phyloP scores from a whole-genome alignment of 1,140 invertebrate genomes.

The Drosophila pseudoobscura region DNA sequence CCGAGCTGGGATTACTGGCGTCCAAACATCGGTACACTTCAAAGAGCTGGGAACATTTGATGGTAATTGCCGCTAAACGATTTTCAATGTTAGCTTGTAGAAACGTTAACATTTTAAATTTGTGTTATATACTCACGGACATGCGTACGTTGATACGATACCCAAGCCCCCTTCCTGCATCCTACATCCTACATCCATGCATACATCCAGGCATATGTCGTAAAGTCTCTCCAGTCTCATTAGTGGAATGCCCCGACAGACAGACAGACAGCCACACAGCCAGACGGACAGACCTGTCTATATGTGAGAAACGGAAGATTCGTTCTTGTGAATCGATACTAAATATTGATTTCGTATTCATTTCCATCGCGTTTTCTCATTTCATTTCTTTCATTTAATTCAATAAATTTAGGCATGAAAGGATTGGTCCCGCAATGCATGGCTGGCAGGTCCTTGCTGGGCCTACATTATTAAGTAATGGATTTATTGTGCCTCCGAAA shows the following conservation, averaged over 20 bases:
- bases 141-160: constrained; percentile 57
- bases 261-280: background rate
- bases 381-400: too few relatives aligned
- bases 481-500: too few relatives aligned
- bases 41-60: constrained; percentile 75
- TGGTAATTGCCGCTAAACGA: constrained; percentile 81
- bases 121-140: constrained; percentile 78
- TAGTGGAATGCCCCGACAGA: constrained; percentile 33
- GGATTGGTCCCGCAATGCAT: too few relatives aligned
- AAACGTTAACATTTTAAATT: constrained; percentile 81
- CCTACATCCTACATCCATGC: constrained; percentile 19
- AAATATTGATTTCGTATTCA: too few relatives aligned
- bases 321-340: constrained; percentile 7
- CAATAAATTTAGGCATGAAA: too few relatives aligned
- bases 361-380: too few relatives aligned
- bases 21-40: constrained; percentile 73
- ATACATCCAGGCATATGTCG: constrained; percentile 20
- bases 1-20: constrained; percentile 78
- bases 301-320: constrained; percentile 13
- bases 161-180: background rate
- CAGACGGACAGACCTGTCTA: constrained; percentile 20
- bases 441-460: too few relatives aligned
- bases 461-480: too few relatives aligned
- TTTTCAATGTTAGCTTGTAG: constrained; percentile 81
- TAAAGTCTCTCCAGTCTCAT: constrained; percentile 26